A percentile compares a stretch with the other conserved stretches of the same genome.
Evolutionary conservation across 2,888 invertebrate genomes (phyloP).

Genomic region (Microplitis manilae): DNA sequence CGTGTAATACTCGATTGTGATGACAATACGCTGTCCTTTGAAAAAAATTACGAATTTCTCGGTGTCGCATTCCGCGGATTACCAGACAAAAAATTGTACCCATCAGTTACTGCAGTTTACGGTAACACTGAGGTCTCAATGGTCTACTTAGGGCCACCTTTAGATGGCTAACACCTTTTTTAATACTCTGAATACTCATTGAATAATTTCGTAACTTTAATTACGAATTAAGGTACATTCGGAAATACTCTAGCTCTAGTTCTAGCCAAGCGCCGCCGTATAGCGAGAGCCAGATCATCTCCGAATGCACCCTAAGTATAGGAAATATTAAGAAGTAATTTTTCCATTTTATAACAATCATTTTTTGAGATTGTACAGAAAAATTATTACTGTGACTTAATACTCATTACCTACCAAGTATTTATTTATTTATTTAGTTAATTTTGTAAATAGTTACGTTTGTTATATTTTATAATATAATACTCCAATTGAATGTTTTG

Average conservation of each 20-base stretch:
- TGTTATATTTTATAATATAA: constrained; percentile 2
- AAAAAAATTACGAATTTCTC: constrained; percentile 97
- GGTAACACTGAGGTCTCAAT: constrained; percentile 99
- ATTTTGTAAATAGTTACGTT: constrained; percentile 12
- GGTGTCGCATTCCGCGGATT: constrained; percentile 97
- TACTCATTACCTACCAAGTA: not conserved
- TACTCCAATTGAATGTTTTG: constrained; percentile 8
- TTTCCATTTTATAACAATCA: not conserved
- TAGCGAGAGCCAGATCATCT: not conserved
- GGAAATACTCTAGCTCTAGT: not conserved
- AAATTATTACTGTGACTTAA: not conserved
- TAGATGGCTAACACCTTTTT: constrained; percentile 85
- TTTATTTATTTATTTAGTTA: constrained; percentile 13
- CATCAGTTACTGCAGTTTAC: constrained; percentile 98
- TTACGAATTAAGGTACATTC: not conserved
- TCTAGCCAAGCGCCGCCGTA: not conserved
- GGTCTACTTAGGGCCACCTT: constrained; percentile 97
- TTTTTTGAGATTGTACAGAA: not conserved
- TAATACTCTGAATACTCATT: not conserved
- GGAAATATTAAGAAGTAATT: not conserved
- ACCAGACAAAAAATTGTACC: constrained; percentile 93
- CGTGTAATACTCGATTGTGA: constrained; percentile 98
- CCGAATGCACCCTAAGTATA: not conserved
- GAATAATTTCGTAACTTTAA: not conserved
- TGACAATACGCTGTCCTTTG: constrained; percentile 96